Conservation (phyloP, 2,797 vertebrate species). For the Onychomys leucogaster region DNA sequence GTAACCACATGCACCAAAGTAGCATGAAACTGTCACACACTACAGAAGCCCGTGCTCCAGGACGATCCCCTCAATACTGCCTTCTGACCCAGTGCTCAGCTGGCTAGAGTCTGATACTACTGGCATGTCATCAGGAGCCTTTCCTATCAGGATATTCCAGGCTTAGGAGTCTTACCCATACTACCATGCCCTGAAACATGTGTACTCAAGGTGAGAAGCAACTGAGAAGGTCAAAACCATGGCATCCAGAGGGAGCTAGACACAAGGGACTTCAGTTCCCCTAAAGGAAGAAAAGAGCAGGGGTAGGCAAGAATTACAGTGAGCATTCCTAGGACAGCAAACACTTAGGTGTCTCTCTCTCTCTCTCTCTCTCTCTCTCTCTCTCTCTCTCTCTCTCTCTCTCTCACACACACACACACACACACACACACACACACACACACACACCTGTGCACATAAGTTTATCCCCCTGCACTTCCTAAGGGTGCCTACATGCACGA, state of each 20-base stretch:
- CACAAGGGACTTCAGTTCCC: neutral
- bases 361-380: too few relatives aligned
- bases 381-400: too few relatives aligned
- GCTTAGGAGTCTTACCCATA: neutral
- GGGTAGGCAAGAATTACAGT: neutral
- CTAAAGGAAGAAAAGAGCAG: neutral
- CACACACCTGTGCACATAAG: neutral
- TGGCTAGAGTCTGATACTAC: neutral
- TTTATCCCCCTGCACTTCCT: neutral
- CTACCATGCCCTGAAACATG: neutral
- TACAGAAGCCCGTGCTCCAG: neutral
- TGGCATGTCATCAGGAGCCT: neutral
- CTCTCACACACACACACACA: neutral
- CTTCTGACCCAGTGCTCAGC: neutral
- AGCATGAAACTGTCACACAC: neutral
- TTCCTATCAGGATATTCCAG: neutral
- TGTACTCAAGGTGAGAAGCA: rapidly evolving
- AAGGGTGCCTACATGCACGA: too few relatives aligned
- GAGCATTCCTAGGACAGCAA: neutral
- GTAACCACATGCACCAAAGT: neutral
- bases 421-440: neutral
- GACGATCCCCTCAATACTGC: neutral
- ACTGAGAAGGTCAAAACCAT: rapidly evolving
- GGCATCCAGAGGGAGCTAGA: neutral
- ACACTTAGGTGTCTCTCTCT: neutral